A percentile compares a stretch with the other conserved stretches of the same genome.
Evolutionary conservation across 2,888 invertebrate species (phyloP).

Genomic region (Clistopyga incitator): DNA sequence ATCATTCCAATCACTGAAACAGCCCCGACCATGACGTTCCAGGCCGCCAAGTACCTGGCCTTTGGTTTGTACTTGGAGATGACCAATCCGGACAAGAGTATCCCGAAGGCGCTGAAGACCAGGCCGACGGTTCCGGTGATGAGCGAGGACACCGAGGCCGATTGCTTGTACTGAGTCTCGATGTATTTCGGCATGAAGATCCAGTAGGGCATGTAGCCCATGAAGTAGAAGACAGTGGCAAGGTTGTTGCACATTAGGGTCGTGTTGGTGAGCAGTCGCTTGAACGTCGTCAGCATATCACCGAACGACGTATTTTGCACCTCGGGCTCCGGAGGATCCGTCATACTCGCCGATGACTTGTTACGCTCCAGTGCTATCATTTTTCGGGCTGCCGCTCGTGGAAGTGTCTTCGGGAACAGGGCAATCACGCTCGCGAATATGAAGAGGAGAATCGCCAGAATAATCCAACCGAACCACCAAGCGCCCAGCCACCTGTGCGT

Average conservation of each 20-base stretch:
- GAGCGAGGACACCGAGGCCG: slow-evolving; percentile 90
- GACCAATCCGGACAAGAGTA: slow-evolving; percentile 88
- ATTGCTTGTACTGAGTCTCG: slow-evolving; percentile 92
- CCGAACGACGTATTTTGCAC: slow-evolving; percentile 78
- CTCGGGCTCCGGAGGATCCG: slow-evolving; percentile 73
- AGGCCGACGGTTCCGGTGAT: slow-evolving; percentile 90
- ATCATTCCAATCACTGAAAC: slow-evolving; percentile 88
- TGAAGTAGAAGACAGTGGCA: slow-evolving; percentile 90
- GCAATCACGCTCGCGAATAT: slow-evolving; percentile 87
- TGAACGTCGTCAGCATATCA: slow-evolving; percentile 88
- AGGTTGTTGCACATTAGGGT: slow-evolving; percentile 90
- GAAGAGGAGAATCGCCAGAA: slow-evolving; percentile 87
- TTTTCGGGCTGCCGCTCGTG: slow-evolving; percentile 87
- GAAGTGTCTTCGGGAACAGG: slow-evolving; percentile 89
- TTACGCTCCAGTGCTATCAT: slow-evolving; percentile 82
- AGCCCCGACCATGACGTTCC: slow-evolving; percentile 89
- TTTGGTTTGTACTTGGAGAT: slow-evolving; percentile 89
- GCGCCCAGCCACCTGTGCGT: slow-evolving; percentile 90
- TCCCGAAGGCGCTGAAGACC: slow-evolving; percentile 89
- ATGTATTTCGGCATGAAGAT: slow-evolving; percentile 94
- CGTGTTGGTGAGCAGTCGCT: slow-evolving; percentile 87
- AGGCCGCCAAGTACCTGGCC: slow-evolving; percentile 88
- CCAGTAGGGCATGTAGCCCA: slow-evolving; percentile 91
- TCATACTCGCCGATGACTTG: slow-evolving; percentile 77
- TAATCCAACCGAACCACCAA: slow-evolving; percentile 93